Base-by-base conservation (phyloP, 2,113 vertebrate species). In the Hippopotamus amphibius region DNA sequence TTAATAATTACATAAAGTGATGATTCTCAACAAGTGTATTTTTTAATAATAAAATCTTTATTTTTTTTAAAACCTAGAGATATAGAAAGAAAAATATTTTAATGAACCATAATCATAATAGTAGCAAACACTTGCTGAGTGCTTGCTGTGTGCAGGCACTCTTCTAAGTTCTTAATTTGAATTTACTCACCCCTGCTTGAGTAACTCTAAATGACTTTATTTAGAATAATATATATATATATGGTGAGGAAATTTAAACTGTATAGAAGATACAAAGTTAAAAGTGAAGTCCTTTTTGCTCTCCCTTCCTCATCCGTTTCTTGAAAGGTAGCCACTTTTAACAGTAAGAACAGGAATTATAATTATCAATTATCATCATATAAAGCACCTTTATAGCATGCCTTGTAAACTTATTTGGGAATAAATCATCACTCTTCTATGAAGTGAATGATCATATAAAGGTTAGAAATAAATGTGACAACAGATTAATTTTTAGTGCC, bases 41-140 rank as follows among this genome's bases (percentile, higher is more conserved):
- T 91, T 93, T 87, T 95, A 88, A 68, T 76, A 95, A 71, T 89
- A 74, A 91, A 74, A 41, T 15, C 0, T 26, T 63, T 82, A 61
- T 76, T 91, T 65, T 91, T 91, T 97, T 97, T 80, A 90, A 95
- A 93, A 66, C 74, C 13, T 87, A 90, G 59, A 77, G 33, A 30
- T 71, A 63, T 2, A 69, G 57, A 76, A 86, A 43, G 66, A 74
- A 88, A 30, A 85, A 71, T 6, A 41, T 22, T 48, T 89, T 48
- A 89, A 50, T 86, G 21, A 59, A 59, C 12, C 16, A 46, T 87
- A 55, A 30, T 79, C 19, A 41, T 92, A 5, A 28, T 81, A 87
- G 37, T 65, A 63, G 57, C 13, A 88, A 63, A 50, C 69, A 90
- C 6, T 68, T 69, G 71, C 10, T 82, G 30, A 87, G 33, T 77